Evolutionary conservation across 2,888 invertebrate genomes (phyloP), one percentile per base, ranked within the genome.

Genomic region (Oxystoma pomonae): DNA sequence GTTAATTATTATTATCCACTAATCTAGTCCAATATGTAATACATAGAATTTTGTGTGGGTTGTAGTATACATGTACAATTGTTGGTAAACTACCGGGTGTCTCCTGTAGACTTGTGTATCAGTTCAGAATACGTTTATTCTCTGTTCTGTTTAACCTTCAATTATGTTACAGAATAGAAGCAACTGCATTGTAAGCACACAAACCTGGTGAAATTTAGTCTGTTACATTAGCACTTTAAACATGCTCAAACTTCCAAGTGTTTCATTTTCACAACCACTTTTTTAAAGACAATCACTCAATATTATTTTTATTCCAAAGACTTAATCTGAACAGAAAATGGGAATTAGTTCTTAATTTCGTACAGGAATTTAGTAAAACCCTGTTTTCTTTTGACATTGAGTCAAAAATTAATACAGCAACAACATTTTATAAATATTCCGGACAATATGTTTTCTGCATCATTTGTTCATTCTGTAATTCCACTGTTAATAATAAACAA

Each of bases 51-150:
- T 82, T 81, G 82, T 82, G 82, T 83, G 82, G 81, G 80, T 82
- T 82, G 82, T 83, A 82, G 82, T 81, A 82, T 83, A 83, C 82
- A 81, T 81, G 80, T 80, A 83, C 82, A 82, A 82, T 81, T 82
- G 81, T 82, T 82, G 81, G 80, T 81, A 80, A 74, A 78, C 72
- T 71, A 73, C 78, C 79, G 79, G 77, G 79, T 79, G 80, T 78
- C 80, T 77, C 76, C 65, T 75, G 72, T 78, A 74, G 67, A 72
- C 70, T 76, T 73, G 64, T 58, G 61, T 68, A 69, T 73, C 63
- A 66, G 71, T 76, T 75, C 65, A 61, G 55, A 67, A 70, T 74
- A 60, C 58, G 64, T 72, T 75, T 75, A 69, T 71, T 71, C 71
- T 77, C 58, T 70, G 74, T 78, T 77, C 66, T 60, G 67, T 67